These are phyloP conservation scores for Epistrophe grossulariae DNA, from an alignment of 2,888 invertebrate genomes.

Conservation along the genomic window DNA sequence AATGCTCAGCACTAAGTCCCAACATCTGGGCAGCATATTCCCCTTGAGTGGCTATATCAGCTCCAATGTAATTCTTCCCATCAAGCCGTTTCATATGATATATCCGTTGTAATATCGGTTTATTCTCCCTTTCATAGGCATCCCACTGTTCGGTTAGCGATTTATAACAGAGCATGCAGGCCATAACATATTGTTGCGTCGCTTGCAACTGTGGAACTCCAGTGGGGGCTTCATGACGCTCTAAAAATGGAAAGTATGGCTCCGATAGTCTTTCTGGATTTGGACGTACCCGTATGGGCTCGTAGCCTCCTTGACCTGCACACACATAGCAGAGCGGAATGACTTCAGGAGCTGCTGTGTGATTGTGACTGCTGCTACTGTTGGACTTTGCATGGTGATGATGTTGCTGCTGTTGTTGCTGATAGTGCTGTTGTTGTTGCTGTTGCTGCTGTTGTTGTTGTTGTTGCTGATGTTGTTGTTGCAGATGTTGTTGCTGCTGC, in stretches of 20 bases:
- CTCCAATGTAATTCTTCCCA: slow-evolving; percentile 94
- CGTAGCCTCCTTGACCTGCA: slow-evolving; percentile 88
- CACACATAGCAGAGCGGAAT: slow-evolving; percentile 88
- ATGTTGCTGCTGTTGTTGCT: slow-evolving; percentile 75
- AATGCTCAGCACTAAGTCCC: slow-evolving; percentile 88
- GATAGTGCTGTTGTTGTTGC: slow-evolving; percentile 67
- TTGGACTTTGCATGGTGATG: slow-evolving; percentile 58
- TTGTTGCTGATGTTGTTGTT: slow-evolving; percentile 58
- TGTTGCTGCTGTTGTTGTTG: slow-evolving; percentile 69
- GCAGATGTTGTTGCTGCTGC: slow-evolving; percentile 73
- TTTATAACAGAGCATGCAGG: slow-evolving; percentile 94
- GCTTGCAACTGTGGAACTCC: slow-evolving; percentile 85
- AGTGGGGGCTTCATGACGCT: slow-evolving; percentile 93
- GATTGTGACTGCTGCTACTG: slow-evolving; percentile 69
- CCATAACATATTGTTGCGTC: slow-evolving; percentile 86
- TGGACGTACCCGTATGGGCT: slow-evolving; percentile 88
- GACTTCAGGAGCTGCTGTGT: slow-evolving; percentile 76
- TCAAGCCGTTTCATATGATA: slow-evolving; percentile 97
- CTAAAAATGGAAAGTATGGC: slow-evolving; percentile 96
- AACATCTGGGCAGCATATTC: slow-evolving; percentile 96
- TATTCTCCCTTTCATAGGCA: slow-evolving; percentile 92
- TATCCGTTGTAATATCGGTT: slow-evolving; percentile 93
- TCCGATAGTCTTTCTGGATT: slow-evolving; percentile 89
- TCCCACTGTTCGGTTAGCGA: slow-evolving; percentile 96
- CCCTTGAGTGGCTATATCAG: slow-evolving; percentile 94